Conservation (phyloP, 2,888 invertebrate species). For the Aethes cnicana region DNA sequence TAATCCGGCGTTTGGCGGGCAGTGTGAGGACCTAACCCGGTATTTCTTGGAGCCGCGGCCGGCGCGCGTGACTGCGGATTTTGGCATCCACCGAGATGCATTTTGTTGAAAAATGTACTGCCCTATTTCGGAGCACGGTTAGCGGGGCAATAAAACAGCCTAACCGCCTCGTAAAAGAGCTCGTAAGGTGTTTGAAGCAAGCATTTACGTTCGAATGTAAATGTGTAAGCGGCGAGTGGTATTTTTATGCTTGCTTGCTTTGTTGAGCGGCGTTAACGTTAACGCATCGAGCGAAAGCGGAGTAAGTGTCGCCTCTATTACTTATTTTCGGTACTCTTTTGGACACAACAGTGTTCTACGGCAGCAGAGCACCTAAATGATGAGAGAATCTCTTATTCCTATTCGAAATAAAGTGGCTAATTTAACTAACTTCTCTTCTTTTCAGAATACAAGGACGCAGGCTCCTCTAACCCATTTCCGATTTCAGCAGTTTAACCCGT, state of each 20-base stretch:
- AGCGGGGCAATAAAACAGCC: constrained; percentile 4
- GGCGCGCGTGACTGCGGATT: constrained; percentile 55
- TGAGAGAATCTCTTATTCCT: too few species aligned
- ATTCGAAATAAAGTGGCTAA: too few species aligned
- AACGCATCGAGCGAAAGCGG: too few species aligned
- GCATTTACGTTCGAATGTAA: neutral
- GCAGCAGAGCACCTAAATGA: too few species aligned
- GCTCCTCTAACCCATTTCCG: neutral
- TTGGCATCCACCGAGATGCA: constrained; percentile 16
- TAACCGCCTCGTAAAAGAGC: constrained; percentile 5
- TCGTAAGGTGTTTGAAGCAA: neutral
- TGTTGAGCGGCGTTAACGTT: too few species aligned
- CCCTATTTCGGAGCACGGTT: constrained; percentile 10
- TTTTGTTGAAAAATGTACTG: constrained; percentile 29
- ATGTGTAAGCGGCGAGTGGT: too few species aligned
- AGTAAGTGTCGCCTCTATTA: too few species aligned
- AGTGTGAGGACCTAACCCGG: constrained; percentile 74
- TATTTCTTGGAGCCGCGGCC: constrained; percentile 64
- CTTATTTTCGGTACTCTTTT: too few species aligned
- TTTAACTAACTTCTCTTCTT: too few species aligned
- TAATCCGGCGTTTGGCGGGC: constrained; percentile 60
- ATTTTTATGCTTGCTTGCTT: neutral
- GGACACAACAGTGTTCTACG: too few species aligned
- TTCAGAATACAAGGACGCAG: neutral
- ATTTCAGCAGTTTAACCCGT: constrained; percentile 7